phyloP scores from a whole-genome alignment of 2,113 vertebrate species.

The Tupaia chinensis region DNA sequence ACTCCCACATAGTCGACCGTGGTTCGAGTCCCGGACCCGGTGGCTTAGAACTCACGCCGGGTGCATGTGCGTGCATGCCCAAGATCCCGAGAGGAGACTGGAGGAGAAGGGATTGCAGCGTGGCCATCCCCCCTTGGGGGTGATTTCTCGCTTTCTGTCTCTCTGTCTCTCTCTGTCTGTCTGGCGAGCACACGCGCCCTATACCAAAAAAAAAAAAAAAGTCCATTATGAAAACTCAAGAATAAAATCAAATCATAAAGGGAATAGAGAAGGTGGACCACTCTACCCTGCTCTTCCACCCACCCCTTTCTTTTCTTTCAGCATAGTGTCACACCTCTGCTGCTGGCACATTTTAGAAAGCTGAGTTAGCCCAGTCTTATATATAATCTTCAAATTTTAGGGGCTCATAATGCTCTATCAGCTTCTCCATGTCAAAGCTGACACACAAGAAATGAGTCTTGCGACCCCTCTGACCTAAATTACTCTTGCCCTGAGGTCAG shows the following conservation, averaged over 20 bases:
- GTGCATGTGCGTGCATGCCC: too few species aligned
- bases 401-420: background rate
- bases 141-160: too few species aligned
- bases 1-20: too few species aligned
- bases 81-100: too few species aligned
- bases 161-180: too few species aligned
- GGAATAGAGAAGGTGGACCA: background rate
- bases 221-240: conserved; percentile 11
- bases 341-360: background rate
- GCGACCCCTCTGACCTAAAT: background rate
- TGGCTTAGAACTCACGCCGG: too few species aligned
- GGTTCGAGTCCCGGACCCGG: too few species aligned
- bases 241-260: conserved; percentile 55
- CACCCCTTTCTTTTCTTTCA: background rate
- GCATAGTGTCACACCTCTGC: background rate
- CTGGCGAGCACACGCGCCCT: too few species aligned
- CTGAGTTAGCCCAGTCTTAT: background rate
- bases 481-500: background rate
- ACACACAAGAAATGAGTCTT: background rate
- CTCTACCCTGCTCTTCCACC: background rate
- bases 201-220: background rate
- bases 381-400: conserved; percentile 11
- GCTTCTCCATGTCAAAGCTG: conserved; percentile 32
- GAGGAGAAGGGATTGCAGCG: too few species aligned
- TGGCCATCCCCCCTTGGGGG: too few species aligned